Evolutionary conservation across 1,140 invertebrate genomes (phyloP).

Genomic region (Lordiphosa stackelbergi): DNA sequence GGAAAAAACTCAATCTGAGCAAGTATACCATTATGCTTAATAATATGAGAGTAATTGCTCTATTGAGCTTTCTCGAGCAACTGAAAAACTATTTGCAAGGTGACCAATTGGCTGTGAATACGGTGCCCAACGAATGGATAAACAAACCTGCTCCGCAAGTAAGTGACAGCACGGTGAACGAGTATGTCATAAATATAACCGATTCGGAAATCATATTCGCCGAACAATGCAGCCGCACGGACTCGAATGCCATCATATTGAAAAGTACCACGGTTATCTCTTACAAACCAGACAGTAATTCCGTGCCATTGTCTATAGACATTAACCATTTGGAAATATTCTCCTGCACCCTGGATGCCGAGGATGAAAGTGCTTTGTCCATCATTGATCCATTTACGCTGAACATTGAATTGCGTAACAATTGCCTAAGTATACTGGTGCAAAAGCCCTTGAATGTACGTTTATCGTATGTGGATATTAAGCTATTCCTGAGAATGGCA

Average conservation of each 20-base stretch:
- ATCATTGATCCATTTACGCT: constrained; percentile 95
- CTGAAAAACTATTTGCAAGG: constrained; percentile 87
- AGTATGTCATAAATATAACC: constrained; percentile 95
- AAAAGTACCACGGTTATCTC: constrained; percentile 93
- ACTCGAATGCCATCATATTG: constrained; percentile 96
- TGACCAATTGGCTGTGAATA: constrained; percentile 37
- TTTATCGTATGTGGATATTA: constrained; percentile 95
- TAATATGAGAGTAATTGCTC: constrained; percentile 95
- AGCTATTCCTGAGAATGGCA: constrained; percentile 93
- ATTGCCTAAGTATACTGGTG: constrained; percentile 80
- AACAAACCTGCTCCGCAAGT: constrained; percentile 21
- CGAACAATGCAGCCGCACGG: constrained; percentile 90
- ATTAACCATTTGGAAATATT: constrained; percentile 95
- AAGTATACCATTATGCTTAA: constrained; percentile 95
- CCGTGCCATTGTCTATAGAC: constrained; percentile 90
- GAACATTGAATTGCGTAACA: constrained; percentile 83
- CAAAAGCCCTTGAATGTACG: constrained; percentile 88
- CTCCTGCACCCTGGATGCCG: constrained; percentile 93
- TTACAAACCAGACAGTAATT: constrained; percentile 84
- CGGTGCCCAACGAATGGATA: constrained; percentile 11
- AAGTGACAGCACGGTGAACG: constrained; percentile 66
- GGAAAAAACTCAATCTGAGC: constrained; percentile 83
- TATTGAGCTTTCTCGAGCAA: constrained; percentile 95
- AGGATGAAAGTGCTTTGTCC: constrained; percentile 96
- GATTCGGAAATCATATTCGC: constrained; percentile 97